Evolutionary conservation across 1,140 invertebrate genomes (phyloP).

Genomic region (Platorchestia sp.): DNA sequence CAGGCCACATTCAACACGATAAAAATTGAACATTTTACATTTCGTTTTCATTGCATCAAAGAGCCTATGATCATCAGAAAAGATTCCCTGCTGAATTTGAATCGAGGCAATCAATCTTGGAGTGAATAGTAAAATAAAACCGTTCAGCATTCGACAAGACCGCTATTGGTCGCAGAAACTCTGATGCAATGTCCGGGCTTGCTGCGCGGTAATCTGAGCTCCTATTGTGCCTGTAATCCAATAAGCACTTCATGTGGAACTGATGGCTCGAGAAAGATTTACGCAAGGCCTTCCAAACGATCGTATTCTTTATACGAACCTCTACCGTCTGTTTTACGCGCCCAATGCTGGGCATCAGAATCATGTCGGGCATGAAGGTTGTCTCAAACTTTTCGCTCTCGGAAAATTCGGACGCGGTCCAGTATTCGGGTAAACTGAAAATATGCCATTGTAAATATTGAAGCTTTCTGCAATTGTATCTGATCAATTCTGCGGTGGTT

Average conservation of each 20-base stretch:
- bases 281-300: slow-evolving; percentile 2
- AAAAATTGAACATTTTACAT: background rate
- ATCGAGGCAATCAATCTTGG: background rate
- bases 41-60: background rate
- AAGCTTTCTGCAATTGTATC: background rate
- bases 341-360: background rate
- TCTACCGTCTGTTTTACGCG: background rate
- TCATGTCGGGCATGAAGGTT: background rate
- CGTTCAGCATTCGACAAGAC: background rate
- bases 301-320: background rate
- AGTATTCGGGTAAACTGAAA: background rate
- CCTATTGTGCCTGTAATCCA: slow-evolving; percentile 42
- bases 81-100: background rate
- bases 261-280: slow-evolving; percentile 42
- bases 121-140: background rate
- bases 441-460: background rate
- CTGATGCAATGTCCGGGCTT: background rate
- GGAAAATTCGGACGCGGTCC: background rate
- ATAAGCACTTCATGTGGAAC: slow-evolving; percentile 18
- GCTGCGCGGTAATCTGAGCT: background rate
- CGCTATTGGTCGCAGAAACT: background rate
- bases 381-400: background rate
- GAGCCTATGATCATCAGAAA: background rate
- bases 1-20: background rate
- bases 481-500: background rate